Evolutionary conservation across 2,888 invertebrate genomes (phyloP), one percentile per base, ranked within the genome.

Genomic region (Limnephilus rhombicus): DNA sequence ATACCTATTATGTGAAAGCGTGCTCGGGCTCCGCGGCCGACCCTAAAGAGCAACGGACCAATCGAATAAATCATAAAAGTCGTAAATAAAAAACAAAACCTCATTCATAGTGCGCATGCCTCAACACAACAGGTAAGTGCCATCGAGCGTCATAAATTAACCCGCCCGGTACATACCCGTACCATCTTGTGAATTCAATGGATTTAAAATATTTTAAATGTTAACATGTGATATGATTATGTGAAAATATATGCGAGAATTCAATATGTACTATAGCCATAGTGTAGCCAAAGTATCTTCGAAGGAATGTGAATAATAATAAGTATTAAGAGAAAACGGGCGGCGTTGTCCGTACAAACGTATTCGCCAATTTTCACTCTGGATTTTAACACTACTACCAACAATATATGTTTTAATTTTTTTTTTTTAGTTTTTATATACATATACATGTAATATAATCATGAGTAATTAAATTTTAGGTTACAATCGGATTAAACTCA

Each of bases 51-150:
- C 85, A 53, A 45, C 81, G 45, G 49, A 68, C 90, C 91, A 91
- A 92, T 92, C 91, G 85, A 91, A 92, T 92, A 92, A 92, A 92
- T 92, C 92, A 92, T 91, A 80, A 81, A 92, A 92, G 86, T 90
- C 90, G 90, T 92, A 92, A 92, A 91, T 92, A 92, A 92, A 87
- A 90, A 89, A 88, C 31, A 85, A 89, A 90, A 82, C 53, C 83
- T 83, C 83, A 45, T 85, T 91, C 92, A 88, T 88, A 91, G 87
- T 88, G 90, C 87, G 92, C 90, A 90, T 68, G 91, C 86, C 91
- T 88, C 91, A 91, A 88, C 91, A 83, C 89, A 91, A 83, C 81
- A 89, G 89, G 89, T 89, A 89, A 81, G 68, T 89, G 89, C 82
- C 89, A 34, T 89, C 89, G 45, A n/a, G 45, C n/a, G 29, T 53